Base-by-base conservation (phyloP, 2,113 vertebrate genomes). In the Gadus chalcogrammus region DNA sequence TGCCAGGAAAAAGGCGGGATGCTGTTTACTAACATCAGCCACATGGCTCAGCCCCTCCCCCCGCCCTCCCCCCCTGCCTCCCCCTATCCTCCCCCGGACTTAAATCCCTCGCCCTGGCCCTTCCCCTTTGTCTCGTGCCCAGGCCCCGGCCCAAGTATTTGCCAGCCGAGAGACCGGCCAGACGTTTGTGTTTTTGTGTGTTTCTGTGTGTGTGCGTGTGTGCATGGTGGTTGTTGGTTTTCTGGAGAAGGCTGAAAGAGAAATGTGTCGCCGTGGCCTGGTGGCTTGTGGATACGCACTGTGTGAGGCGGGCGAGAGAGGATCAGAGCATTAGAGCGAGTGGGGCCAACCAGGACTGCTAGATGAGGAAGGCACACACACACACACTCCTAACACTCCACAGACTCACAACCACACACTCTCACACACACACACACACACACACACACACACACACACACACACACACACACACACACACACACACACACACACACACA, bases 11-110 rank as follows among this genome's bases (percentile, higher is more conserved):
- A 89, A 87, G 90, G 90, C 91, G 74, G 90, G 94, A 93, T 92
- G 86, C 81, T 96, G 95, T 98, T 97, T 97, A 95, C 95, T 91
- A 95, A 95, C 95, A 95, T 88, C 86, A 79, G 92, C 91, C 95
- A 92, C 96, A 95, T 93, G 94, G 94, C 91, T 85, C 48, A 70
- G 88, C 88, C 90, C 88, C 85, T 86, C 74, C 82, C 74, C 42
- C 58, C 61, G 28, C 67, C 48, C 64, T 12, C 13, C 52, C 64
- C 17, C 58, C 82, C 81, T 83, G 35, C n/a, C 38, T 84, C 84
- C 84, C 73, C 2, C 8, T 9, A 2, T 6, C 79, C 79, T n/a
- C 69, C 75, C 68, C 68, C 67, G 28, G 84, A 86, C 88, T 90
- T 84, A 87, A 87, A 78, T 82, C 84, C 82, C 52, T 77, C 67